Evolutionary conservation across 1,140 invertebrate genomes (phyloP).

Genomic region (Drosophila azteca): DNA sequence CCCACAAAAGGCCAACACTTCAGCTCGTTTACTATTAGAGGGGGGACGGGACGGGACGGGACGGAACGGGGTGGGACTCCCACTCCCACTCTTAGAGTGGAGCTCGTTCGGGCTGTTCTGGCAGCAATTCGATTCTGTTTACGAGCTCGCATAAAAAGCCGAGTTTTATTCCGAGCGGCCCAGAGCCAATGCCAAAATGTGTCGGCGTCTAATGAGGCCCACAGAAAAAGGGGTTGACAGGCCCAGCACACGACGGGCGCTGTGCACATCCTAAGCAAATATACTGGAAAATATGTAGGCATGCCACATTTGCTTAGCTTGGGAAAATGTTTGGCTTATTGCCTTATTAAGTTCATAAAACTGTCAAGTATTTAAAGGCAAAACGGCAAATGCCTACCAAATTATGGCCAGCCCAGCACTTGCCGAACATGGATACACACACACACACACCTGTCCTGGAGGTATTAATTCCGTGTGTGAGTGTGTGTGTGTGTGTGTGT

Average conservation of each 20-base stretch:
- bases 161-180: constrained; percentile 72
- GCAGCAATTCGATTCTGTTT: constrained; percentile 73
- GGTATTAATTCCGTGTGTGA: too few species aligned
- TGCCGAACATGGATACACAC: too few species aligned
- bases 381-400: constrained; percentile 51
- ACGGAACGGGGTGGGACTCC: neutral
- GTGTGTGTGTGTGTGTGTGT: too few species aligned
- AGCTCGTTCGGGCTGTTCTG: neutral
- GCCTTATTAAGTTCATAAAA: constrained; percentile 75
- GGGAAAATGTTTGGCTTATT: constrained; percentile 68
- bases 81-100: constrained; percentile 1
- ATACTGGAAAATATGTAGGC: constrained; percentile 16
- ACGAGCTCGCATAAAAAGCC: constrained; percentile 78
- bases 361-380: constrained; percentile 66
- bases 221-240: constrained; percentile 48
- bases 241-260: neutral
- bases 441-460: constrained; percentile 22
- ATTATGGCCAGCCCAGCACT: constrained; percentile 40
- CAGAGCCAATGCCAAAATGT: constrained; percentile 51
- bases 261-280: constrained; percentile 27
- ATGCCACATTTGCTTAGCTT: constrained; percentile 42
- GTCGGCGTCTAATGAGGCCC: constrained; percentile 69
- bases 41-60: too few species aligned
- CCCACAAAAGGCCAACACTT: constrained; percentile 65
- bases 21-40: constrained; percentile 81